phyloP scores from a whole-genome alignment of 2,113 vertebrate genomes.

The Sinocyclocheilus anophthalmus region DNA sequence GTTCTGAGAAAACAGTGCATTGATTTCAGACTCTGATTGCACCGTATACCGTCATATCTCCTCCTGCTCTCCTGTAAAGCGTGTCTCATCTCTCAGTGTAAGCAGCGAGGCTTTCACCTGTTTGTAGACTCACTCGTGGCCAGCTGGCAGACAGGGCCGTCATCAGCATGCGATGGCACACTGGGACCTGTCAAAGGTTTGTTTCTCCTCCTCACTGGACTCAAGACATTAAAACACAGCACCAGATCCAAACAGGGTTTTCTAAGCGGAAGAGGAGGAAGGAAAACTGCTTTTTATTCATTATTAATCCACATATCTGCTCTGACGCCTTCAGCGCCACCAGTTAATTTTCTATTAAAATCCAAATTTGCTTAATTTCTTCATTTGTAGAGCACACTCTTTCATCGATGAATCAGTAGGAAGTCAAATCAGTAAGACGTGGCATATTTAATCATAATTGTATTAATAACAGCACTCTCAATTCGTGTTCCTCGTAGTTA shows the following conservation, averaged over 20 bases:
- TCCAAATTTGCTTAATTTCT: slow-evolving; percentile 29
- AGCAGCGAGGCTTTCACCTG: slow-evolving; percentile 47
- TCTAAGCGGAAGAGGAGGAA: background rate
- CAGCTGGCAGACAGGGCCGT: slow-evolving; percentile 40
- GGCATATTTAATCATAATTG: slow-evolving; percentile 3
- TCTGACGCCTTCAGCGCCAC: slow-evolving; percentile 27
- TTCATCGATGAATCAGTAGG: slow-evolving; percentile 7
- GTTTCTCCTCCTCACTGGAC: slow-evolving; percentile 34
- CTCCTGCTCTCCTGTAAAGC: background rate
- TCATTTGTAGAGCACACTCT: background rate
- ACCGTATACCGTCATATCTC: background rate
- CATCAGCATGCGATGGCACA: slow-evolving; percentile 50
- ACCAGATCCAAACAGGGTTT: slow-evolving; percentile 6
- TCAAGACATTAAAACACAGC: slow-evolving; percentile 41
- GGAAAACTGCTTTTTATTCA: slow-evolving; percentile 7
- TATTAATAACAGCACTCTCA: slow-evolving; percentile 17
- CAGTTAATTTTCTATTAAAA: slow-evolving; percentile 34
- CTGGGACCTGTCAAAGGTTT: slow-evolving; percentile 52
- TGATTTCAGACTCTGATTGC: background rate
- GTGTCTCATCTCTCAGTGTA: slow-evolving; percentile 2
- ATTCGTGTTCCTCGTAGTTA: background rate
- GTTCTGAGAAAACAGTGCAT: background rate
- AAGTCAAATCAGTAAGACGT: slow-evolving; percentile 1
- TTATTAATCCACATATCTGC: slow-evolving; percentile 29
- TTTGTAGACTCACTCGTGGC: slow-evolving; percentile 46